Percentiles rank a stretch among this genome's conserved stretches.
Conservation (phyloP, 2,888 invertebrate species). For the Hemithea aestivaria region DNA sequence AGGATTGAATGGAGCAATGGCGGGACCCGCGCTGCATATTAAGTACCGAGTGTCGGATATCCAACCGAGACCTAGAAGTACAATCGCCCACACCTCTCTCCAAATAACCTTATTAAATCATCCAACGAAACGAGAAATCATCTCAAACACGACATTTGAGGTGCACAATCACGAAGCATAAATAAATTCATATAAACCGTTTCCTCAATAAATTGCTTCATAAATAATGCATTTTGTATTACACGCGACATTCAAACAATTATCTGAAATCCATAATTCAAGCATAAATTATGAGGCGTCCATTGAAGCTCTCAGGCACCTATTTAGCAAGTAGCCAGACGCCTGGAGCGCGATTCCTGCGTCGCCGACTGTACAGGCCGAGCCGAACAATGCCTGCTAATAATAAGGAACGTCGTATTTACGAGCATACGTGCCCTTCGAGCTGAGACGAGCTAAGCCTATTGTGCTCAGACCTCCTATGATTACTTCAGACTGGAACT, state of each 20-base stretch:
- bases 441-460: conserved; percentile 68
- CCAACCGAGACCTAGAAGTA: conserved; percentile 61
- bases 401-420: conserved; percentile 76
- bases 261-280: conserved; percentile 15
- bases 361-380: conserved; percentile 61
- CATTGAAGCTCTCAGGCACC: conserved; percentile 15
- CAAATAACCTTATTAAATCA: conserved; percentile 8
- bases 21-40: conserved; percentile 55
- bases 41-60: conserved; percentile 73
- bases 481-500: conserved; percentile 71
- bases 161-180: conserved; percentile 13
- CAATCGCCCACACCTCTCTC: conserved; percentile 33
- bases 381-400: conserved; percentile 74
- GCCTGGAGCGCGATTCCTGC: conserved; percentile 30
- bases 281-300: conserved; percentile 24
- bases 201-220: conserved; percentile 13
- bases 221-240: conserved; percentile 11
- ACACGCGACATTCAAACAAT: conserved; percentile 13
- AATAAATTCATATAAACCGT: conserved; percentile 8
- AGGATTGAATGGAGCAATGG: conserved; percentile 65
- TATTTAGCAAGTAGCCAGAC: conserved; percentile 24
- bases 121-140: conserved; percentile 12
- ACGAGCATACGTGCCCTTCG: conserved; percentile 75
- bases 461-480: conserved; percentile 76
- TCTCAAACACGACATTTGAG: conserved; percentile 6